Conservation (phyloP, 1,140 invertebrate genomes). For the Musca vetustissima region DNA sequence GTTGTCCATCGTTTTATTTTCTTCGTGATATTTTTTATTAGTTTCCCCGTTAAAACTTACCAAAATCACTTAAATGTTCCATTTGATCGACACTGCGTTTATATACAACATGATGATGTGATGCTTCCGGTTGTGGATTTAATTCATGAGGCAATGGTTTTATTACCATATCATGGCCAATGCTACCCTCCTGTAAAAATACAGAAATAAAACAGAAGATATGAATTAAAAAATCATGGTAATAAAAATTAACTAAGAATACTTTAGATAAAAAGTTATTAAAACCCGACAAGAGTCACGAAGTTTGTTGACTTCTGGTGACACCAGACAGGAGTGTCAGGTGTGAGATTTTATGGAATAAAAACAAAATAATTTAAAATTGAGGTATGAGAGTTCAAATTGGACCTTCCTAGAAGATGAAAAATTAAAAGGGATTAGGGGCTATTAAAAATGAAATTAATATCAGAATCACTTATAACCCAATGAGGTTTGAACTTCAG, state of each 20-base stretch:
- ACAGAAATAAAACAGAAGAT: conserved; percentile 13
- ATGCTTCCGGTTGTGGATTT: conserved; percentile 52
- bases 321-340: background rate
- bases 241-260: background rate
- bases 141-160: conserved; percentile 72
- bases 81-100: conserved; percentile 60
- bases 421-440: too few species aligned
- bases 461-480: too few species aligned
- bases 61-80: conserved; percentile 70
- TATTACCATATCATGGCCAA: conserved; percentile 84
- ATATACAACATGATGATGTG: conserved; percentile 64
- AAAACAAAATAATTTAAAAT: too few species aligned
- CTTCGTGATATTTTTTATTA: too few species aligned
- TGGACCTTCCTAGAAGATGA: too few species aligned
- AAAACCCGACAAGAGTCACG: background rate
- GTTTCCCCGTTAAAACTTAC: conserved; percentile 55
- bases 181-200: conserved; percentile 79
- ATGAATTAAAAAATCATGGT: background rate
- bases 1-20: too few species aligned
- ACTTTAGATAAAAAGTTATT: too few species aligned
- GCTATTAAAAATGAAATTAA: too few species aligned
- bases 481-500: too few species aligned
- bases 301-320: background rate
- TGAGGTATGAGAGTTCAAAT: too few species aligned
- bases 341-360: background rate